phyloP scores from a whole-genome alignment of 2,888 invertebrate species.

The Oxycera nigricornis region DNA sequence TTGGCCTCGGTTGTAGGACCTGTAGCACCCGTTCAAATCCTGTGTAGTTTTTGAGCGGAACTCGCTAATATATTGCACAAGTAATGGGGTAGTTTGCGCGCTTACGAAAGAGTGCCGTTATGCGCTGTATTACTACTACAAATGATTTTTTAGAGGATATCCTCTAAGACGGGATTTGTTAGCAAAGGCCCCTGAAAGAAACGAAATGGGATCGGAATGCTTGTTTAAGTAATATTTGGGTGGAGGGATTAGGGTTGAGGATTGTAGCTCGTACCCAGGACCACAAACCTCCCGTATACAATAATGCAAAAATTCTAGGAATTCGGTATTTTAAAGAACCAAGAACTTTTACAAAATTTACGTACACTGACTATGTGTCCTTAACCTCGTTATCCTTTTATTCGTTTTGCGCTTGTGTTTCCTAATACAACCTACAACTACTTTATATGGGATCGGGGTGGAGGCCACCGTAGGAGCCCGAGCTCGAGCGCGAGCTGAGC shows the following conservation, averaged over 20 bases:
- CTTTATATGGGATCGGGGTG: neutral
- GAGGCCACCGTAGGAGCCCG: constrained; percentile 5
- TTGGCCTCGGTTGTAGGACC: neutral
- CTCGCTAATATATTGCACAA: constrained; percentile 35
- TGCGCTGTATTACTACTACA: constrained; percentile 33
- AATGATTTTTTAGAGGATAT: constrained; percentile 32
- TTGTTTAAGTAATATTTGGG: neutral
- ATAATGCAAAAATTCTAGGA: constrained; percentile 33
- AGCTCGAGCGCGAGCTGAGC: constrained; percentile 21
- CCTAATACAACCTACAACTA: constrained; percentile 31
- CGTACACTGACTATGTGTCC: constrained; percentile 39
- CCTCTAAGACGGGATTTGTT: constrained; percentile 30
- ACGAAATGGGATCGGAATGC: constrained; percentile 15
- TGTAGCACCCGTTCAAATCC: constrained; percentile 29
- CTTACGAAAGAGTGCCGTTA: constrained; percentile 37
- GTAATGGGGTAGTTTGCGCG: constrained; percentile 41
- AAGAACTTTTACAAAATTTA: constrained; percentile 37
- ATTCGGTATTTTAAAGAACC: constrained; percentile 22
- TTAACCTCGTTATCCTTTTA: constrained; percentile 46
- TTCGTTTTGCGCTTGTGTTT: constrained; percentile 47
- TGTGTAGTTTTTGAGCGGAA: constrained; percentile 33
- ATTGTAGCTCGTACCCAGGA: neutral
- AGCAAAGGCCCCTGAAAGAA: constrained; percentile 1
- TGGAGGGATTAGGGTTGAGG: neutral
- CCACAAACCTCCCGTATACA: neutral